phyloP scores from a whole-genome alignment of 2,113 vertebrate genomes.

The Hippocampus zosterae region DNA sequence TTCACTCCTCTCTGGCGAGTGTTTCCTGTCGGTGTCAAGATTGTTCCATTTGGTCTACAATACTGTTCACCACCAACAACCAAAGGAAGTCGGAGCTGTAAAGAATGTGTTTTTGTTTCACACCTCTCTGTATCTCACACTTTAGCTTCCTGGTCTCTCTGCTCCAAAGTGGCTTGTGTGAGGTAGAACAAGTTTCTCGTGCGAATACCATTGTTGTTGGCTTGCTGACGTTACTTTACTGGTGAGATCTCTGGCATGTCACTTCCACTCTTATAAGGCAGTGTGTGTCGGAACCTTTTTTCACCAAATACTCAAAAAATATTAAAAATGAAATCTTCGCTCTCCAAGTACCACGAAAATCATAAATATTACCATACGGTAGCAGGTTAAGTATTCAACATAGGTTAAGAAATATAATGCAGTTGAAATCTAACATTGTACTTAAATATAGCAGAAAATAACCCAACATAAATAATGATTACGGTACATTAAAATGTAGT shows the following conservation, averaged over 20 bases:
- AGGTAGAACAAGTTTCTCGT: conserved; percentile 9
- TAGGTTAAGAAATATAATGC: too few species aligned
- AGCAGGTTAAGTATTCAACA: too few species aligned
- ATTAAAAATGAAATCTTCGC: too few species aligned
- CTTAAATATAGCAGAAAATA: too few species aligned
- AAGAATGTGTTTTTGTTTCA: conserved; percentile 65
- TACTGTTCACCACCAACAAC: conserved; percentile 29
- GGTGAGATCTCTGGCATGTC: not conserved
- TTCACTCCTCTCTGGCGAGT: not conserved
- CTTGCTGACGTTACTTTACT: not conserved
- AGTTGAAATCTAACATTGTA: too few species aligned
- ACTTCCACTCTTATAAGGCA: not conserved
- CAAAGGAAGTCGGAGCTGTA: conserved; percentile 65
- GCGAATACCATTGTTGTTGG: not conserved
- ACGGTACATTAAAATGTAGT: too few species aligned
- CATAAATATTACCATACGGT: too few species aligned
- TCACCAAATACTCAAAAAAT: too few species aligned
- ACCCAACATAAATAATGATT: too few species aligned
- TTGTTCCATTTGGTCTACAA: conserved; percentile 18
- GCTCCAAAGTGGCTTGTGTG: conserved; percentile 22
- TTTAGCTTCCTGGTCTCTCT: conserved; percentile 58
- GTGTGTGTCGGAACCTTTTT: not conserved
- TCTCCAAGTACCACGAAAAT: too few species aligned
- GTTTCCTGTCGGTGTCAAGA: conserved; percentile 27
- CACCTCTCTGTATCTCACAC: conserved; percentile 58